Base-by-base conservation (phyloP, 2,113 vertebrate genomes). In the Oreocharis arfaki region DNA sequence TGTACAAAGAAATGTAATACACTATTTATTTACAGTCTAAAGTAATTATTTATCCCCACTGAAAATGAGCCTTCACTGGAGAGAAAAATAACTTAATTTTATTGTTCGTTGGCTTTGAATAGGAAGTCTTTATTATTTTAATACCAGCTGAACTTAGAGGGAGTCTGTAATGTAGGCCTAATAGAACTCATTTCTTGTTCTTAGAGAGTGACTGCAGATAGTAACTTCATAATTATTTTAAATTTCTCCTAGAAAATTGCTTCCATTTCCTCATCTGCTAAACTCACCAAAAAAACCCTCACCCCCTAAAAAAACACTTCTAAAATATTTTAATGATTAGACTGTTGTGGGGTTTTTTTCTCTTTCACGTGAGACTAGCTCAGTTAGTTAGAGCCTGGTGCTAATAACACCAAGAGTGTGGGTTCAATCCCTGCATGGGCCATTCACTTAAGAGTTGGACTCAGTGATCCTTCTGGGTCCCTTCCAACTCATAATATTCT, bases 221-320 rank as follows among this genome's bases (percentile, higher is more conserved):
- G 18, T 71, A 26, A 59, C 57, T 59, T 59, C 57, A 37, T 26
- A 26, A 26, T 35, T 59, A 44, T 44, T 91, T 94, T 18, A 68
- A 49, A 60, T 60, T 82, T 73, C 9, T 85, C 33, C 12, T 60
- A 49, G 44, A 82, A 86, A 92, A 41, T 57, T 23, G 3, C 46
- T 32, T 85, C n/a, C 13, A 32, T 60, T 87, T 42, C 3, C 15
- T 37, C 26, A 61, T 49, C 57, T 91, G 3, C 30, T 75, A 41
- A 78, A 12, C 1, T 2, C 5, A 4, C 4, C 1, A 7, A 5
- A 55, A 86, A 63, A 61, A 15, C 2, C 19, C 10, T 9, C 20
- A 3, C 4, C 4, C 4, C 5, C 7, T 3, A 44, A 69, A 52
- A 63, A 73, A 67, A 6, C 6, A 50, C 46, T 67, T 90, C 21